A percentile compares a stretch with the other conserved stretches of the same genome.
Evolutionary conservation across 2,113 vertebrate species (phyloP).

Genomic region (Haemorhous mexicanus): DNA sequence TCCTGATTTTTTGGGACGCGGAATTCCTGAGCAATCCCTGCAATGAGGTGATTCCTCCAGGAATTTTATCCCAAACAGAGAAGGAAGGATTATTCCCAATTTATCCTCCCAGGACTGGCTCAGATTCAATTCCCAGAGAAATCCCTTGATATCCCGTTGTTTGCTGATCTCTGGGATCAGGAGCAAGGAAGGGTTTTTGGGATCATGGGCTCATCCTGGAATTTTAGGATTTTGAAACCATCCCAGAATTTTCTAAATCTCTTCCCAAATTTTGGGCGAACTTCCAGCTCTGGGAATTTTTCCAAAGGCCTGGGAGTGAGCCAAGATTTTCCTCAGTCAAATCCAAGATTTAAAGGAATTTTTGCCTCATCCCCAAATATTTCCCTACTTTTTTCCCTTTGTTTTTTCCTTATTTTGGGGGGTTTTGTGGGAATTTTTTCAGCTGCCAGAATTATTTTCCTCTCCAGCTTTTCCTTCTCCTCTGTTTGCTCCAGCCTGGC

Average conservation of each 20-base stretch:
- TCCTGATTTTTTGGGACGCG: background rate
- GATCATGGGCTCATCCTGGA: background rate
- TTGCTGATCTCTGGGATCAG: too few relatives aligned
- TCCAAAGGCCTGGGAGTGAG: background rate
- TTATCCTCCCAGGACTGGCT: background rate
- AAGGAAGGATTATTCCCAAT: background rate
- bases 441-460: background rate
- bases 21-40: background rate
- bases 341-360: background rate
- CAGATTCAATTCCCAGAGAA: background rate
- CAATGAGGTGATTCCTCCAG: background rate
- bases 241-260: accelerated
- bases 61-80: background rate
- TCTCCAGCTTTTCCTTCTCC: background rate
- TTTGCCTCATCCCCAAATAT: background rate
- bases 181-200: background rate
- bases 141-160: background rate
- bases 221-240: background rate
- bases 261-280: background rate
- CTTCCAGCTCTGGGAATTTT: background rate
- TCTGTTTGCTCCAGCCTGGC: background rate
- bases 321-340: background rate
- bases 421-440: background rate
- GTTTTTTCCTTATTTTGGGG: background rate
- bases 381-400: background rate